These are phyloP conservation scores for Macrotus californicus DNA, from an alignment of 2,113 vertebrate genomes.

Conservation along the genomic window DNA sequence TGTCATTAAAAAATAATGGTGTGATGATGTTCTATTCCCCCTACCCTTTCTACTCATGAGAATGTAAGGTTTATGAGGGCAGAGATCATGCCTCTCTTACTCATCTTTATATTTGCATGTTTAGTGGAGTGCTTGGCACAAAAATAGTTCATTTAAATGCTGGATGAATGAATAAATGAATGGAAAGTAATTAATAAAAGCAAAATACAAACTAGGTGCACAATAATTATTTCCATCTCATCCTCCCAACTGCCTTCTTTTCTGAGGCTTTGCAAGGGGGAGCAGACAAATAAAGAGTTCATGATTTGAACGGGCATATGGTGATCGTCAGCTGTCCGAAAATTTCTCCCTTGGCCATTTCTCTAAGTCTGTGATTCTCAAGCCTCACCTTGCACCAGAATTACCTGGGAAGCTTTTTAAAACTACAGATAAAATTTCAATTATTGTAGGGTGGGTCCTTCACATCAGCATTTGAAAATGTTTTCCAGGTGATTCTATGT, in stretches of 20 bases:
- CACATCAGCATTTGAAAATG: background rate
- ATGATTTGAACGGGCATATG: background rate
- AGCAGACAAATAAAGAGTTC: background rate
- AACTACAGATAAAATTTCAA: background rate
- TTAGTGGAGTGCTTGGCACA: background rate
- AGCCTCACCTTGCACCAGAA: background rate
- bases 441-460: background rate
- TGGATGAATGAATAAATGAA: background rate
- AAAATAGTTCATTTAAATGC: slow-evolving; percentile 5
- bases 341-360: background rate
- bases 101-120: background rate
- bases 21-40: background rate
- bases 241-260: background rate
- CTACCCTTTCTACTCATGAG: background rate
- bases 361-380: background rate
- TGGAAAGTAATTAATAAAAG: background rate
- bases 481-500: background rate
- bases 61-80: background rate
- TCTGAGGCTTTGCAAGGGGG: background rate
- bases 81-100: background rate
- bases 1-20: background rate
- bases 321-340: background rate
- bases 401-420: background rate
- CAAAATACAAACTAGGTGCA: background rate
- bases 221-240: background rate